Conservation (phyloP, 2,888 invertebrate genomes). For the Trachelus tabidus region DNA sequence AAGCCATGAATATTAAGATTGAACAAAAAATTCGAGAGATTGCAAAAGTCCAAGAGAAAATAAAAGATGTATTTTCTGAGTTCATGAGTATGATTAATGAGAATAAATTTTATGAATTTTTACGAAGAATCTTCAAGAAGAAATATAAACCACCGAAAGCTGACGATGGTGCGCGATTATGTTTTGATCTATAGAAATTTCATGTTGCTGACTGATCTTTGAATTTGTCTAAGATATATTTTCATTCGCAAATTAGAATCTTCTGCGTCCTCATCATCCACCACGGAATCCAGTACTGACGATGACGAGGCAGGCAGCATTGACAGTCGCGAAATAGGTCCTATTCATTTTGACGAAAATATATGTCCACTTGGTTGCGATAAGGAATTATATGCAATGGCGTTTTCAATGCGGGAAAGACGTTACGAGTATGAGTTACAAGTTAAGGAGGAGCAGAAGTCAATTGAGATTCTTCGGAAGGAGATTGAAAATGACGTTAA, state of each 20-base stretch:
- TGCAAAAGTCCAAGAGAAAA: conserved; percentile 65
- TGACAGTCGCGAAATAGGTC: conserved; percentile 75
- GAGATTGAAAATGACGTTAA: conserved; percentile 73
- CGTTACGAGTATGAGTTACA: conserved; percentile 71
- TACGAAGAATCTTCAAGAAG: conserved; percentile 85
- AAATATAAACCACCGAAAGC: conserved; percentile 80
- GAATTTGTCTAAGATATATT: neutral
- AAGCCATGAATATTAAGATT: conserved; percentile 56
- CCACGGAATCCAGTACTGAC: conserved; percentile 63
- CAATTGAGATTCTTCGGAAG: conserved; percentile 71
- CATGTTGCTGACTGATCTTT: neutral
- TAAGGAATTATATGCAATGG: conserved; percentile 73
- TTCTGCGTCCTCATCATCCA: conserved; percentile 68
- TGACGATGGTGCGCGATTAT: conserved; percentile 65
- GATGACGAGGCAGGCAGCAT: conserved; percentile 72
- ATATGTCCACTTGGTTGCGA: conserved; percentile 81
- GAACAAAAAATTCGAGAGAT: conserved; percentile 67
- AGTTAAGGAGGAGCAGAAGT: conserved; percentile 70
- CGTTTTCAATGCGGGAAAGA: conserved; percentile 73
- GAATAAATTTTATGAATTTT: conserved; percentile 82
- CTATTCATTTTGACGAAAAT: conserved; percentile 77
- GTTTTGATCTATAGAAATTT: neutral
- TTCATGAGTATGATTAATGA: conserved; percentile 74
- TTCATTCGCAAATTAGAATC: conserved; percentile 20
- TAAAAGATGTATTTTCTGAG: conserved; percentile 67